Base-by-base conservation (phyloP, 2,888 invertebrate genomes). In the Podotricha telesiphe region DNA sequence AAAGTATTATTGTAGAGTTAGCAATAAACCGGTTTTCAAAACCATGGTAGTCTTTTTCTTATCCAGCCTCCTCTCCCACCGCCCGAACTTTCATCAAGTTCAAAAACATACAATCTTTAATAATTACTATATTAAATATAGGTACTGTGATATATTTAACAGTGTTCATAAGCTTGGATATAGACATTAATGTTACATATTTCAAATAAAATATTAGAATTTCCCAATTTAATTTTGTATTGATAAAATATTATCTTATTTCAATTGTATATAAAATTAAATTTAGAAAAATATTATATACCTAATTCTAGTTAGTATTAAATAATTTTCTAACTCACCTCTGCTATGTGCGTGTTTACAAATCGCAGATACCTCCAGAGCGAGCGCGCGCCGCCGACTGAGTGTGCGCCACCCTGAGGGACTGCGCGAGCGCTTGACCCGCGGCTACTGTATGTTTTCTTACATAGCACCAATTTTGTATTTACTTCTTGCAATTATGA, bases 301-400 rank as follows among this genome's bases (percentile, higher is more conserved):
- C 8, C 1, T 6, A 37, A 37, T 8, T 6, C 28, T 28, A 28
- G 28, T 28, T 28, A 4, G 28, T 28, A 28, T 4, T 28, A 28
- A 28, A 28, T 28, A 28, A 28, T 28, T 28, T 2, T 6, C 28
- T 2, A 64, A 72, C 75, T 74, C 40, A 73, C 75, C 62, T n/a
- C 42, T 47, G 56, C 15, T 11, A n/a, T 4, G 5, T 13, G 22
- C 7, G 37, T 11, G 19, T 40, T 13, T 47, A 28, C 56, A 37
- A 50, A 58, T 45, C 55, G 70, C 59, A 65, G 70, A 72, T 63
- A 71, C 74, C 71, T 75, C 74, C 64, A 68, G 72, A 71, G 17
- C 58, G 79, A 78, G 78, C 75, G 78, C 80, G 76, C 80, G 80
- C 78, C 78, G 75, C 76, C 78, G 78, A 86, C 86, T 85, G 84